These are phyloP conservation scores for Tetragonisca angustula DNA, from an alignment of 2,888 invertebrate genomes.

Conservation along the genomic window DNA sequence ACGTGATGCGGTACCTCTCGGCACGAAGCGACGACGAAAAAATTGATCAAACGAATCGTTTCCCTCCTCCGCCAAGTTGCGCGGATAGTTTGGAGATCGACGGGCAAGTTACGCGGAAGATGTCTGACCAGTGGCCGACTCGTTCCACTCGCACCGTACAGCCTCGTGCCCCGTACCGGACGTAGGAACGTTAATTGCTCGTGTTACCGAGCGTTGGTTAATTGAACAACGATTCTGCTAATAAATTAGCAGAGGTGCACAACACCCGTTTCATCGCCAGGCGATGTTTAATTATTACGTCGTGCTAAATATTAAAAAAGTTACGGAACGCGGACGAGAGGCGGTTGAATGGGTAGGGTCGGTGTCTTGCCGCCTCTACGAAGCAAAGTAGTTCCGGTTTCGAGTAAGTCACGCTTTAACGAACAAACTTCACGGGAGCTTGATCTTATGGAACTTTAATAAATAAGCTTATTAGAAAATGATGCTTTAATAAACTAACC, in stretches of 20 bases:
- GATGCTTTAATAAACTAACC: conserved; percentile 30
- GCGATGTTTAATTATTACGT: conserved; percentile 3
- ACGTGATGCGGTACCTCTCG: too few species aligned
- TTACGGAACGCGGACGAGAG: conserved; percentile 5
- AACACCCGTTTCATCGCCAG: neutral
- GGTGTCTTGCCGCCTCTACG: neutral
- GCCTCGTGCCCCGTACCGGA: too few species aligned
- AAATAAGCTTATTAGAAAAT: conserved; percentile 44
- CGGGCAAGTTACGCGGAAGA: neutral
- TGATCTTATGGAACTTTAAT: conserved; percentile 35
- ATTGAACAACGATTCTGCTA: neutral
- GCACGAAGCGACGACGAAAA: too few species aligned
- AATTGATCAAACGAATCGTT: neutral
- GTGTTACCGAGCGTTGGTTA: neutral
- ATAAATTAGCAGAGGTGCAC: too few species aligned
- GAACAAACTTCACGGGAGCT: conserved; percentile 35
- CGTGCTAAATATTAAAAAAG: conserved; percentile 37
- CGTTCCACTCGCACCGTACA: neutral
- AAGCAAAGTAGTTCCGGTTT: conserved; percentile 34
- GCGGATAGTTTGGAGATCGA: too few species aligned
- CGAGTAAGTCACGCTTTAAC: conserved; percentile 43
- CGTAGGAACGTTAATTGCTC: neutral
- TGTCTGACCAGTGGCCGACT: neutral
- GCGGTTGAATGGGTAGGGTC: conserved; percentile 14
- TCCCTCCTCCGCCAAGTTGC: too few species aligned